Conservation (phyloP, 2,888 invertebrate genomes). For the Heliconius ethilla region DNA sequence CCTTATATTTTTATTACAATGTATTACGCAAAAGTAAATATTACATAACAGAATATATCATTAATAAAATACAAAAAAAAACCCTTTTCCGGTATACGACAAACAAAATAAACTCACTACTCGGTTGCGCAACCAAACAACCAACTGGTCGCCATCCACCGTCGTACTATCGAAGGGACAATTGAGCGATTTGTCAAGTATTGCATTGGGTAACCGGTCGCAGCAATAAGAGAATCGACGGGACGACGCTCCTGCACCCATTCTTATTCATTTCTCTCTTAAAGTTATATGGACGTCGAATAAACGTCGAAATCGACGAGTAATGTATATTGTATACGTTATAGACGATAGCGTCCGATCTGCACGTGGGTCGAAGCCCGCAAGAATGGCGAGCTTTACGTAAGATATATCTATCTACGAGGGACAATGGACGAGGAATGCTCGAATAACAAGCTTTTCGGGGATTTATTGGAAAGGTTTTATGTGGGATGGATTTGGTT, state of each 20-base stretch:
- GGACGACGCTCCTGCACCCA: slow-evolving; percentile 49
- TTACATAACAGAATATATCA: no score
- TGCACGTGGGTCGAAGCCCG: slow-evolving; percentile 66
- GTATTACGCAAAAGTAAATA: no score
- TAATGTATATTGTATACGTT: slow-evolving; percentile 71
- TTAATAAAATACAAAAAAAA: no score
- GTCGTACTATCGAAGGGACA: slow-evolving; percentile 63
- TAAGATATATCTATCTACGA: slow-evolving; percentile 79
- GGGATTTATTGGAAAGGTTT: slow-evolving; percentile 81
- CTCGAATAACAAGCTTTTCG: slow-evolving; percentile 79
- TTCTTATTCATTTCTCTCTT: slow-evolving; percentile 60
- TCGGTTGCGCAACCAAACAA: slow-evolving; percentile 69
- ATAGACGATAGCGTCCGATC: slow-evolving; percentile 55
- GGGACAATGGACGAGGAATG: slow-evolving; percentile 77
- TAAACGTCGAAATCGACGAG: slow-evolving; percentile 60
- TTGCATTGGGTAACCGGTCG: slow-evolving; percentile 73
- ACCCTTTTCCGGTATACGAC: no score
- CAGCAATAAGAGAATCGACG: slow-evolving; percentile 58
- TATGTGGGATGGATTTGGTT: slow-evolving; percentile 78
- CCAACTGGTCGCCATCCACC: slow-evolving; percentile 65
- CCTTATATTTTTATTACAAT: no score
- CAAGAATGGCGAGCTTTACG: slow-evolving; percentile 68
- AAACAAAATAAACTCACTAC: slow-evolving; percentile 56
- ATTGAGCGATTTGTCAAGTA: slow-evolving; percentile 81
- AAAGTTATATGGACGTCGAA: slow-evolving; percentile 59